Percentiles rank a stretch among this genome's conserved stretches.
These are phyloP conservation scores for Cirrhinus mrigala DNA, from an alignment of 2,797 vertebrate genomes.

Conservation along the genomic window DNA sequence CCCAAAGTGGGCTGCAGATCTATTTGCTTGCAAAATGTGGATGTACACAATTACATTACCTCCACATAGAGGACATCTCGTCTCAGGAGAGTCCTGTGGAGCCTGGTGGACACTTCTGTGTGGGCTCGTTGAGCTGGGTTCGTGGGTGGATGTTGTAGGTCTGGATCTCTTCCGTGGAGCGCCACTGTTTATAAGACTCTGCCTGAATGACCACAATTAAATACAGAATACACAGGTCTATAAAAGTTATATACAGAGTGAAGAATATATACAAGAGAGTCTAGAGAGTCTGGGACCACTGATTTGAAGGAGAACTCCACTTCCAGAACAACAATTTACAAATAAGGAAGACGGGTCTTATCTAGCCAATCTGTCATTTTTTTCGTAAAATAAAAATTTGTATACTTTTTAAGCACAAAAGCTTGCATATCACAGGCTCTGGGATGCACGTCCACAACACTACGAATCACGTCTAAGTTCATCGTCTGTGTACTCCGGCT, in stretches of 20 bases:
- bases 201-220: slow-evolving; percentile 41
- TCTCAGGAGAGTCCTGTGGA: slow-evolving; percentile 48
- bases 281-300: not conserved
- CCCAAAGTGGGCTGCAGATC: not conserved
- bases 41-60: slow-evolving; percentile 41
- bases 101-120: not conserved
- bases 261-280: not conserved
- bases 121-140: not conserved
- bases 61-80: slow-evolving; percentile 66
- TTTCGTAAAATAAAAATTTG: too few relatives aligned
- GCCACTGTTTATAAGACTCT: slow-evolving; percentile 14
- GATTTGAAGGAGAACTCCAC: too few relatives aligned
- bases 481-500: too few relatives aligned
- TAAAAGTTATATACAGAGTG: not conserved
- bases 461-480: too few relatives aligned
- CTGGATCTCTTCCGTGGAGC: slow-evolving; percentile 52
- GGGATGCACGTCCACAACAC: too few relatives aligned
- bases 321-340: too few relatives aligned
- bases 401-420: too few relatives aligned
- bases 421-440: too few relatives aligned
- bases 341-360: too few relatives aligned
- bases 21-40: not conserved
- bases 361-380: too few relatives aligned
- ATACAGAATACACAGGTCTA: not conserved
- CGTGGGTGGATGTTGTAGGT: slow-evolving; percentile 8